phyloP scores from a whole-genome alignment of 2,888 invertebrate species.

The Sphinx pinastri region DNA sequence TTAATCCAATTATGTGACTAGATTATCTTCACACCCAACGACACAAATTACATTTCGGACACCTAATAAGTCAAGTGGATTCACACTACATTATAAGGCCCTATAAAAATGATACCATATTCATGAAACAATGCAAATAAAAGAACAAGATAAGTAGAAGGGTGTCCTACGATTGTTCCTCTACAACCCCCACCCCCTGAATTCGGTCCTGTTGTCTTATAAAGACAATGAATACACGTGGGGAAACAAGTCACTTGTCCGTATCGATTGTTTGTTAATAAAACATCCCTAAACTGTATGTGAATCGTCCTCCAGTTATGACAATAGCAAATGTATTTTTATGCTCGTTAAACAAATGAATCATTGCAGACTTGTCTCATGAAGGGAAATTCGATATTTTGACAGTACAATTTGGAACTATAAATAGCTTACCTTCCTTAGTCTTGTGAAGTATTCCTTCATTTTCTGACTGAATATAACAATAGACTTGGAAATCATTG shows the following conservation, averaged over 20 bases:
- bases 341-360: not conserved
- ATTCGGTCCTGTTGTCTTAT: not conserved
- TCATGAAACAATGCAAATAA: not conserved
- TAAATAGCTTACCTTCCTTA: no score
- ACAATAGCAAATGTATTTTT: not conserved
- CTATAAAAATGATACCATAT: no score
- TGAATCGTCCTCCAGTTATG: not conserved
- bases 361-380: not conserved
- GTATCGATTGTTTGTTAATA: conserved; percentile 34
- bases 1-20: no score
- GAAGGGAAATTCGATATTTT: no score
- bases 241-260: conserved; percentile 33
- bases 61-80: no score
- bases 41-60: no score
- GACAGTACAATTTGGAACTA: no score
- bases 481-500: no score
- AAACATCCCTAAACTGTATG: conserved; percentile 26
- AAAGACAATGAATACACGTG: conserved; percentile 36
- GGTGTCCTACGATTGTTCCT: not conserved
- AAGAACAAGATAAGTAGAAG: not conserved
- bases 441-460: no score
- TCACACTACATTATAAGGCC: no score
- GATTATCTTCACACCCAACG: no score
- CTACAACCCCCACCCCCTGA: not conserved
- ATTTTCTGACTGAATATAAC: no score